Percentiles rank a stretch among this genome's conserved stretches.
phyloP scores from a whole-genome alignment of 2,888 invertebrate species.

The Yponomeuta cagnagella region DNA sequence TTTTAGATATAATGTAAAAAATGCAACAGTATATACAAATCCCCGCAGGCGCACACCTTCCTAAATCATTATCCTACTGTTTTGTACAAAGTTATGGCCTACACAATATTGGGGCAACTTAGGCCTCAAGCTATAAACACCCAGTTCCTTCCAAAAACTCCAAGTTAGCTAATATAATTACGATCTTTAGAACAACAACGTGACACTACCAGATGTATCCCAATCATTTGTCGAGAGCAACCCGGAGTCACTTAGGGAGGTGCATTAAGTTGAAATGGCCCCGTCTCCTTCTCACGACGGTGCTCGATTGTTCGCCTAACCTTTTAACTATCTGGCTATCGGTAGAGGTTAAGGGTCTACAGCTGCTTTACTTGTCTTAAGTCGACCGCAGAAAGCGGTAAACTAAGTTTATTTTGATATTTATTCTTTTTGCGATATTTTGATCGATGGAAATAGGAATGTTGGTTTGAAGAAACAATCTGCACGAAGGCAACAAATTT shows the following conservation, averaged over 20 bases:
- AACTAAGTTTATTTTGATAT: neutral
- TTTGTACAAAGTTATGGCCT: neutral
- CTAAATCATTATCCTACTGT: neutral
- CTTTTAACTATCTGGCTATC: constrained; percentile 52
- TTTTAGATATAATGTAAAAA: neutral
- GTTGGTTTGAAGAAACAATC: too few relatives aligned
- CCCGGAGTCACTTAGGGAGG: constrained; percentile 23
- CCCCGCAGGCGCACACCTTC: neutral
- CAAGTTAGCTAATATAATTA: neutral
- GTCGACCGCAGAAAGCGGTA: neutral
- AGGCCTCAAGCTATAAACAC: neutral
- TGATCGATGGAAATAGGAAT: too few relatives aligned
- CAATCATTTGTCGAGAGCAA: constrained; percentile 15
- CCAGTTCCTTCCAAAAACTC: neutral
- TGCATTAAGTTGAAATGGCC: constrained; percentile 44
- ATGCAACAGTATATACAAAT: neutral
- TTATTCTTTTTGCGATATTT: too few relatives aligned
- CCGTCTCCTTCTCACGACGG: constrained; percentile 52
- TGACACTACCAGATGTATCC: neutral
- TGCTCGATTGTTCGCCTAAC: constrained; percentile 55
- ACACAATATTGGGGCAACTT: neutral
- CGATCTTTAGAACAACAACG: neutral
- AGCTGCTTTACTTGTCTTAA: neutral
- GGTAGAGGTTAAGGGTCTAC: constrained; percentile 23
- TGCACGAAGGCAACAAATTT: too few relatives aligned